These are phyloP conservation scores for Platalea minor DNA, from an alignment of 2,797 vertebrate species.

Conservation along the genomic window DNA sequence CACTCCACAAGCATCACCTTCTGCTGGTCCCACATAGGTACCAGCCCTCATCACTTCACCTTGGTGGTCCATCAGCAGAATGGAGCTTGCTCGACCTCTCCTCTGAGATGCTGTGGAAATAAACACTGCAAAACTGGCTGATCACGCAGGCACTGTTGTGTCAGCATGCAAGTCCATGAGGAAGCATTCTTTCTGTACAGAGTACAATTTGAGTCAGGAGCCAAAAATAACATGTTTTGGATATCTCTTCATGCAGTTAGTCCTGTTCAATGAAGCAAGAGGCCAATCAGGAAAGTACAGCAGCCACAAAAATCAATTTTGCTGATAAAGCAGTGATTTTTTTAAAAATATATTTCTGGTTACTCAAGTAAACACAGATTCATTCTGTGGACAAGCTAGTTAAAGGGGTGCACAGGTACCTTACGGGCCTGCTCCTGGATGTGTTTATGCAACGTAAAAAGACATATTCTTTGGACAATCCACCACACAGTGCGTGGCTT, in stretches of 20 bases:
- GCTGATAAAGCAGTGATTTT: not conserved
- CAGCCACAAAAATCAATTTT: not conserved
- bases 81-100: not conserved
- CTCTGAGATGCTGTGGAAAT: not conserved
- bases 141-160: not conserved
- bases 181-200: not conserved
- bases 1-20: not conserved
- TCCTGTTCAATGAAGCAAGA: not conserved
- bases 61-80: not conserved
- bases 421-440: not conserved
- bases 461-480: not conserved
- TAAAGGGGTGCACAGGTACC: not conserved
- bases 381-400: not conserved
- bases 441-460: not conserved
- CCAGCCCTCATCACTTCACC: not conserved
- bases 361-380: not conserved
- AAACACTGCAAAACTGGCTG: not conserved
- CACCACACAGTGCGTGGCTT: accelerated
- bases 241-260: not conserved
- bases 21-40: not conserved
- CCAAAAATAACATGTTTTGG: not conserved
- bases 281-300: not conserved
- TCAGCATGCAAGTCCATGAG: not conserved
- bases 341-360: not conserved
- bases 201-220: not conserved